Percentiles rank a stretch among this genome's conserved stretches.
Evolutionary conservation across 1,140 invertebrate species (phyloP).

Genomic region (Thaumatotibia leucotreta): DNA sequence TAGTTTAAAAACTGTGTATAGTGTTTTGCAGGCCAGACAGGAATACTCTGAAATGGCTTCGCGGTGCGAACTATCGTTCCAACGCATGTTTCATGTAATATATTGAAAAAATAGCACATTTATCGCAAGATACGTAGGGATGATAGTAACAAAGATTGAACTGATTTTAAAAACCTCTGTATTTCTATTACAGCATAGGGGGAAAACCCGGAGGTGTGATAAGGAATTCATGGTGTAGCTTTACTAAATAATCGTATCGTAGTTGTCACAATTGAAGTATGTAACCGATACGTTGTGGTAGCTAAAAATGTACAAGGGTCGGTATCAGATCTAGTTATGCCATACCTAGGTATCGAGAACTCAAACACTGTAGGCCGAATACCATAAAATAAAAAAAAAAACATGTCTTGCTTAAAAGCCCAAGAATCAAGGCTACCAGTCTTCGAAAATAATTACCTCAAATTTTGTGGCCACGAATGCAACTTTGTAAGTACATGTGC

Average conservation of each 20-base stretch:
- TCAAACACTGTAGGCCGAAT: background rate
- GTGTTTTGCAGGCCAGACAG: background rate
- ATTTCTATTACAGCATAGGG: too few species aligned
- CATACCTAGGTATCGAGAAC: background rate
- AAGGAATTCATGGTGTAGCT: too few species aligned
- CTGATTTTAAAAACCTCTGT: background rate
- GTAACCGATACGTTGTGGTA: too few species aligned
- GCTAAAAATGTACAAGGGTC: too few species aligned
- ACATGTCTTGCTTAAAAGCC: background rate
- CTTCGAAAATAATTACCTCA: background rate
- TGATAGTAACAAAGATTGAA: too few species aligned
- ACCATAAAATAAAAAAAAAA: background rate
- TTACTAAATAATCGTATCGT: too few species aligned
- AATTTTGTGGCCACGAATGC: constrained; percentile 43
- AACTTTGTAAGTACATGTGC: constrained; percentile 32
- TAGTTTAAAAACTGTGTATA: background rate
- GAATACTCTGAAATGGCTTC: background rate
- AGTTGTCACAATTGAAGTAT: too few species aligned
- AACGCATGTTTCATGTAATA: constrained; percentile 5
- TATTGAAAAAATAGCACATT: too few species aligned
- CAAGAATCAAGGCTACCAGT: background rate
- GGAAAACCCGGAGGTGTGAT: too few species aligned
- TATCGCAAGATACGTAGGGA: too few species aligned
- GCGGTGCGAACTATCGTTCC: background rate
- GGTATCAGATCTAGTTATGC: too few species aligned